Base-by-base conservation (phyloP, 2,888 invertebrate species). In the Julus scanicus region DNA sequence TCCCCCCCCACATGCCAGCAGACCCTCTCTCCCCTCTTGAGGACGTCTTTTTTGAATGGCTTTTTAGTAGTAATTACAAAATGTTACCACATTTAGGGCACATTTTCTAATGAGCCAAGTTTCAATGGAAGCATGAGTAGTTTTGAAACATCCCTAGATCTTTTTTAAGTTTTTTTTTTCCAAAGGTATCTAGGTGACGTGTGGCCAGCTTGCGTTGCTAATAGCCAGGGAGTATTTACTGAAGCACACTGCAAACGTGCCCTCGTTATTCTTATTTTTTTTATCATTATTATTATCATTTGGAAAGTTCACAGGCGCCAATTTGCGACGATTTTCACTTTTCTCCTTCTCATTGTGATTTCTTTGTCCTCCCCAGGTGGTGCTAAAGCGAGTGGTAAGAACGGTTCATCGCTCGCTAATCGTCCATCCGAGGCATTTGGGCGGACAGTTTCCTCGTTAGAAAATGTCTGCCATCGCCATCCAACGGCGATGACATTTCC, bases 361-460 rank as follows among this genome's bases (percentile, higher is more conserved):
- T 80, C 37, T 80, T 80, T 80, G 80, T 80, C 80, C 80, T 80
- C 80, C 80, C 80, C 80, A 80, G 80, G 80, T 80, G 80, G 80
- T 80, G 80, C 80, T 80, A 39, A 29, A 80, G 80, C 20, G 63
- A n/a, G 63, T 63, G n/a, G n/a, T 5, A 63, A 63, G n/a, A n/a
- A 29, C 80, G 29, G 80, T 80, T 80, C 80, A 80, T 80, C 80
- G 80, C 80, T 11, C 80, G 80, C 37, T 80, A 80, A 80, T 80
- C 15, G 80, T 29, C 37, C 80, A 80, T 80, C 80, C 80, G 80
- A 13, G 80, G 15, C 5, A 37, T 39, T 71, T 29, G 9, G 29
- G 29, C 3, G 71, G 71, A 71, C 71, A 71, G 29, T 71, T 71
- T 71, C 71, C 29, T 71, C 11, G 71, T 71, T 29, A 29, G n/a